Conservation (phyloP, 30 jellyfish, hydroid and myxozoan genomes). For the Haliclystus octoradiatus region DNA sequence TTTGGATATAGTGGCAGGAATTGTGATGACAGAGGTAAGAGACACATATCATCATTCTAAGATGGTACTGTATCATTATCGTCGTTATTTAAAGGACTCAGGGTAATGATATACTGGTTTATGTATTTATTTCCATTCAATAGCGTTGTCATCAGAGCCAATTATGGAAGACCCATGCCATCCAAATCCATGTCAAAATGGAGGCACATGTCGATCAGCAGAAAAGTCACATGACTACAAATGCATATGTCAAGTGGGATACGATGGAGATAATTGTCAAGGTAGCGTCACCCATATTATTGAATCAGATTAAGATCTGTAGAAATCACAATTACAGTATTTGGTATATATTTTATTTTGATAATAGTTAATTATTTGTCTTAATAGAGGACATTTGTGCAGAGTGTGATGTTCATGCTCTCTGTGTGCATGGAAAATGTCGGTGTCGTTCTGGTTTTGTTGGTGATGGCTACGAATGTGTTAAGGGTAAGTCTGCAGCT, state of each 20-base stretch:
- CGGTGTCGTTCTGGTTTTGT: slow-evolving; percentile 91
- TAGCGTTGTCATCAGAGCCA: no score
- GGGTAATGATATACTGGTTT: no score
- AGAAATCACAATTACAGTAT: no score
- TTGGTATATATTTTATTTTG: neutral
- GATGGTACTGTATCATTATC: no score
- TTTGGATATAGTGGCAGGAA: slow-evolving; percentile 48
- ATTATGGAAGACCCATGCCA: slow-evolving; percentile 59
- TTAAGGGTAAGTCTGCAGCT: slow-evolving; percentile 11
- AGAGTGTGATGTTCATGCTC: slow-evolving; percentile 91
- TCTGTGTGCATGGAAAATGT: slow-evolving; percentile 90
- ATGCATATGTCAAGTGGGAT: slow-evolving; percentile 70
- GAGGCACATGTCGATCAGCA: slow-evolving; percentile 66
- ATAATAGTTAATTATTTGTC: no score
- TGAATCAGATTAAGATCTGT: neutral
- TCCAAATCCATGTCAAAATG: slow-evolving; percentile 96
- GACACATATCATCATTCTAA: neutral
- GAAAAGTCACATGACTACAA: slow-evolving; percentile 34
- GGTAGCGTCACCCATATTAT: slow-evolving; percentile 21
- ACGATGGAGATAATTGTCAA: slow-evolving; percentile 79
- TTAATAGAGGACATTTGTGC: slow-evolving; percentile 67
- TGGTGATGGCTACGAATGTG: slow-evolving; percentile 96
- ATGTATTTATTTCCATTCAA: no score
- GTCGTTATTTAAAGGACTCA: no score
- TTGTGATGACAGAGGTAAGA: slow-evolving; percentile 53